These are phyloP conservation scores for Poeciliopsis gracilis DNA, from an alignment of 2,797 vertebrate species.

Conservation along the genomic window DNA sequence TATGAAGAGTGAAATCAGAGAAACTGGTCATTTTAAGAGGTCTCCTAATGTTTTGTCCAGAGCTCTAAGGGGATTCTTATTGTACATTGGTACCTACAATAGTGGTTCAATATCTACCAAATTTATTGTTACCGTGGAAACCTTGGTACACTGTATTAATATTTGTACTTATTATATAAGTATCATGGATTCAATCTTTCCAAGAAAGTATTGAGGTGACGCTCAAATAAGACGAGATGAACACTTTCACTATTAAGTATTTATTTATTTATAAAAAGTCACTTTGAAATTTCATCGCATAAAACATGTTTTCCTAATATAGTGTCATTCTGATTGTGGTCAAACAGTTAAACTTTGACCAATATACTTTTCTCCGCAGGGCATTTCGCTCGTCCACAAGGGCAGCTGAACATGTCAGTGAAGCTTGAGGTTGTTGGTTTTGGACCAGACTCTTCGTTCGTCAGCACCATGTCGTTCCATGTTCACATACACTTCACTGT, in stretches of 20 bases:
- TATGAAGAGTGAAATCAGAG: too few species aligned
- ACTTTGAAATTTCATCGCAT: not conserved
- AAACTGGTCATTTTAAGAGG: too few species aligned
- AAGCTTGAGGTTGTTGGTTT: not conserved
- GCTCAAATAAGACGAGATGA: not conserved
- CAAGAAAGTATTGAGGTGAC: not conserved
- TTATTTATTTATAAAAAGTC: not conserved
- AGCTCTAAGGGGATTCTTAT: too few species aligned
- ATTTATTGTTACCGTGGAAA: not conserved
- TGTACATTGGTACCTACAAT: not conserved
- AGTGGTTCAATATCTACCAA: not conserved
- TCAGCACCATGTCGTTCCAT: not conserved
- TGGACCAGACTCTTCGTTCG: not conserved
- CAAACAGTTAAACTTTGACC: not conserved
- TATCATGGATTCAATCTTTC: not conserved
- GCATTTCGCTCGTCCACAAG: not conserved
- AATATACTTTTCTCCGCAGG: not conserved
- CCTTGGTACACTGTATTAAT: not conserved
- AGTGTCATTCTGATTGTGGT: not conserved
- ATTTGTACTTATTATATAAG: not conserved
- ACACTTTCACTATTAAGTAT: not conserved
- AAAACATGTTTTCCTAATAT: not conserved
- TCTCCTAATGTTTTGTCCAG: too few species aligned
- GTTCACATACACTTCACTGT: not conserved
- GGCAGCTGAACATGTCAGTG: not conserved